Conservation (phyloP, 1,140 invertebrate species). For the Parapsyche elsis region DNA sequence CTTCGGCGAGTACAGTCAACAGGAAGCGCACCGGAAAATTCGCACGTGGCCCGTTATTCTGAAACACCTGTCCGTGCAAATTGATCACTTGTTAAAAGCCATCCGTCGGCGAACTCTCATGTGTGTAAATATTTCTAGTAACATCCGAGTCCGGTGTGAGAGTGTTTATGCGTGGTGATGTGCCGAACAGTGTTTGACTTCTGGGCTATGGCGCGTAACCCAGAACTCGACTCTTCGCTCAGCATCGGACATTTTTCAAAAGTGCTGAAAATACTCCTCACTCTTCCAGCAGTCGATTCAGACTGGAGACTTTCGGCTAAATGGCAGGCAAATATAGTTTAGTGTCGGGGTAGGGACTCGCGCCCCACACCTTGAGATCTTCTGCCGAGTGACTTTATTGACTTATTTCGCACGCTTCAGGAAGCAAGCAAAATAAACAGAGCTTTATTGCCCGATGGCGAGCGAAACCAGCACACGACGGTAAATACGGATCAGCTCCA, state of each 20-base stretch:
- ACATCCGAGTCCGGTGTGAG: too few species aligned
- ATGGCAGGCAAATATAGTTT: not conserved
- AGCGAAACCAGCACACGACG: not conserved
- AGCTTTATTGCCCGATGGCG: not conserved
- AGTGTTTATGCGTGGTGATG: not conserved
- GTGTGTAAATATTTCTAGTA: too few species aligned
- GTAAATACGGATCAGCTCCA: not conserved
- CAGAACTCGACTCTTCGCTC: not conserved
- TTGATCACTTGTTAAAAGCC: too few species aligned
- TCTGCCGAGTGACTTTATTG: not conserved
- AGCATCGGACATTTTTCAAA: not conserved
- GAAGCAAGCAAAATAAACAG: constrained; percentile 4
- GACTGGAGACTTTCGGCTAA: not conserved
- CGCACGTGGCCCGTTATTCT: too few species aligned
- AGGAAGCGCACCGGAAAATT: too few species aligned
- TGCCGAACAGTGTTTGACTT: not conserved
- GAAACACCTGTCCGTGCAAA: too few species aligned
- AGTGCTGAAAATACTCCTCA: not conserved
- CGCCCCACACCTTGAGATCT: too few species aligned
- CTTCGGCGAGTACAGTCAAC: too few species aligned
- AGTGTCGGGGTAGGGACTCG: not conserved
- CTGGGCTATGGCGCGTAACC: not conserved
- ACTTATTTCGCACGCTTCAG: not conserved
- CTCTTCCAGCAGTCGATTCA: not conserved
- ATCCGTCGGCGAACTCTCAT: too few species aligned